Percentiles rank a stretch among this genome's conserved stretches.
phyloP scores from a whole-genome alignment of 2,113 vertebrate genomes.

The Ibidorhyncha struthersii region DNA sequence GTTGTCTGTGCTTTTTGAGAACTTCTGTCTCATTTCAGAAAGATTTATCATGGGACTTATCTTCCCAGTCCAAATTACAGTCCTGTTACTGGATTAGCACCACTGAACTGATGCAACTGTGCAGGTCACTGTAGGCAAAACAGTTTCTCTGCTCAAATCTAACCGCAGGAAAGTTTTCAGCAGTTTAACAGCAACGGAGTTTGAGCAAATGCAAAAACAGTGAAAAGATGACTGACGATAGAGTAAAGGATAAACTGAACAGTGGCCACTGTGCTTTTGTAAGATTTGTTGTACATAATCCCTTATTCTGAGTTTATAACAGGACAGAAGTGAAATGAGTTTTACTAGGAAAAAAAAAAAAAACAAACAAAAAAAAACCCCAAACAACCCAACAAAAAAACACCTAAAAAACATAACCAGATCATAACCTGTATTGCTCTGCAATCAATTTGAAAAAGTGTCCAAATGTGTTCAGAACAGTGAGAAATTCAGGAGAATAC shows the following conservation, averaged over 20 bases:
- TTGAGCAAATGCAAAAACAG: neutral
- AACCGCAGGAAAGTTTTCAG: neutral
- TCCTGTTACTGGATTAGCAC: neutral
- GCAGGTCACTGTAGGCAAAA: neutral
- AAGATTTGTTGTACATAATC: neutral
- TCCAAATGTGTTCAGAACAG: neutral
- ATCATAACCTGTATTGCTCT: neutral
- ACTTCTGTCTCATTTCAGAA: neutral
- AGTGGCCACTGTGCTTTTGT: neutral
- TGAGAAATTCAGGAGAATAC: neutral
- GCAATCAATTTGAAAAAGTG: neutral
- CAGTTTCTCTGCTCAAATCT: neutral
- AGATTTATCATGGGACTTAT: neutral
- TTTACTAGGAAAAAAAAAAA: neutral
- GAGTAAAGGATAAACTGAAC: neutral
- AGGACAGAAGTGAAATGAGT: neutral
- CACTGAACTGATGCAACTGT: neutral
- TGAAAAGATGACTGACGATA: neutral
- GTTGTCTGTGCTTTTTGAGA: neutral
- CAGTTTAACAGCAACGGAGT: neutral
- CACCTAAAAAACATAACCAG: neutral
- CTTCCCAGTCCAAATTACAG: neutral
- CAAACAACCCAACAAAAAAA: neutral
- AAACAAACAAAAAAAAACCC: neutral
- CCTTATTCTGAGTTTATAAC: neutral